Conservation (phyloP, 2,113 vertebrate species). For the Bagarius yarrelli region DNA sequence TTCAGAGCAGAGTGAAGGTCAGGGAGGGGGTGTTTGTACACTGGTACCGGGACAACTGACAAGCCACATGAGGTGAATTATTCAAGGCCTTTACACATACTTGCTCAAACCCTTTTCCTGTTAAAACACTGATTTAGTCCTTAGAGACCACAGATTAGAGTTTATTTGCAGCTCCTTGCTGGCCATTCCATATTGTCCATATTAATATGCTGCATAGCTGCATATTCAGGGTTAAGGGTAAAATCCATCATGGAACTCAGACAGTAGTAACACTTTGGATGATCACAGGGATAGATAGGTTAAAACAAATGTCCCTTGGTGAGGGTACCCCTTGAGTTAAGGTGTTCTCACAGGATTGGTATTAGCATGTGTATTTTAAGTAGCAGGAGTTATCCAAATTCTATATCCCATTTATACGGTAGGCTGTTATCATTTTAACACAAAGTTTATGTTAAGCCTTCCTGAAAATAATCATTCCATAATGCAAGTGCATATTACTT, state of each 20-base stretch:
- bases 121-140: conserved; percentile 10
- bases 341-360: neutral
- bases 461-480: neutral
- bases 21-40: conserved; percentile 8
- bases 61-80: conserved; percentile 37
- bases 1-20: conserved; percentile 25
- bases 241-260: neutral
- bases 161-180: neutral
- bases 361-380: neutral
- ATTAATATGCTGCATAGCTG: neutral
- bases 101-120: neutral
- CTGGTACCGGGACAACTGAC: conserved; percentile 16
- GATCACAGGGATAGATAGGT: neutral
- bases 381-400: neutral
- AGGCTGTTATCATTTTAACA: neutral
- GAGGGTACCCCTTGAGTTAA: neutral
- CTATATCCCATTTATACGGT: neutral
- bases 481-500: neutral
- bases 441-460: neutral
- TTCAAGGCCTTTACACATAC: neutral
- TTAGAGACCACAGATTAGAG: neutral
- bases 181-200: neutral
- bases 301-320: neutral
- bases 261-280: neutral
- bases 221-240: neutral